A percentile compares a stretch with the other conserved stretches of the same genome.
Conservation (phyloP, 2,888 invertebrate species). For the Andrena minutula region DNA sequence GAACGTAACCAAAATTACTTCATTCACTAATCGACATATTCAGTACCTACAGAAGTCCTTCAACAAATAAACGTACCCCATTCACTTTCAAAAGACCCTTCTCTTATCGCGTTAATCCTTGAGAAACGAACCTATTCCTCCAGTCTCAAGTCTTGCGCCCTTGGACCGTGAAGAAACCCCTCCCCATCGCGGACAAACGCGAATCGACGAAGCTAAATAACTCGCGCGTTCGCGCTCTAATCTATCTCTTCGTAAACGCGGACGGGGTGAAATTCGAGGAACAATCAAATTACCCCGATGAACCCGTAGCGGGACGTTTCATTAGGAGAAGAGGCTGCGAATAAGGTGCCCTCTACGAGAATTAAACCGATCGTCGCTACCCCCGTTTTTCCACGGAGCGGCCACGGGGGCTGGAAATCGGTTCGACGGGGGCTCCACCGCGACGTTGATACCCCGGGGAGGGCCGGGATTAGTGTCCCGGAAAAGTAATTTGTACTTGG, state of each 20-base stretch:
- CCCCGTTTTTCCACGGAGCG: constrained; percentile 3
- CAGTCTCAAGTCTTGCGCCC: constrained; percentile 17
- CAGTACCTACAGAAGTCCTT: not conserved
- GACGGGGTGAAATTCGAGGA: constrained; percentile 5
- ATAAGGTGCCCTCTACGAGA: not conserved
- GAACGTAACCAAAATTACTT: too few species aligned
- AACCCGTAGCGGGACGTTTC: not conserved
- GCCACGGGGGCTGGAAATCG: not conserved
- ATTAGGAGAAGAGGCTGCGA: constrained; percentile 1
- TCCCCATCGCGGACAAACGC: not conserved
- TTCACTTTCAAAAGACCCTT: not conserved
- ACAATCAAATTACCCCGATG: constrained; percentile 18
- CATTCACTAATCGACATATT: not conserved
- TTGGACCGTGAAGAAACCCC: constrained; percentile 36
- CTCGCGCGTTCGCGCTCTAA: constrained; percentile 14
- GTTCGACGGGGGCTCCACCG: not conserved
- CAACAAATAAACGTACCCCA: not conserved
- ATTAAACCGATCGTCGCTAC: constrained; percentile 1
- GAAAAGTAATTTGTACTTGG: constrained; percentile 46
- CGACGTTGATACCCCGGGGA: not conserved
- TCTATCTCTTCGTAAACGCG: constrained; percentile 21
- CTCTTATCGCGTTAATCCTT: constrained; percentile 43
- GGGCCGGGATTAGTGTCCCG: constrained; percentile 5
- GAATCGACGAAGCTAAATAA: constrained; percentile 37
- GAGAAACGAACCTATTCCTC: constrained; percentile 6